Conservation (phyloP, 2,797 vertebrate species). For the Bovichtus diacanthus region DNA sequence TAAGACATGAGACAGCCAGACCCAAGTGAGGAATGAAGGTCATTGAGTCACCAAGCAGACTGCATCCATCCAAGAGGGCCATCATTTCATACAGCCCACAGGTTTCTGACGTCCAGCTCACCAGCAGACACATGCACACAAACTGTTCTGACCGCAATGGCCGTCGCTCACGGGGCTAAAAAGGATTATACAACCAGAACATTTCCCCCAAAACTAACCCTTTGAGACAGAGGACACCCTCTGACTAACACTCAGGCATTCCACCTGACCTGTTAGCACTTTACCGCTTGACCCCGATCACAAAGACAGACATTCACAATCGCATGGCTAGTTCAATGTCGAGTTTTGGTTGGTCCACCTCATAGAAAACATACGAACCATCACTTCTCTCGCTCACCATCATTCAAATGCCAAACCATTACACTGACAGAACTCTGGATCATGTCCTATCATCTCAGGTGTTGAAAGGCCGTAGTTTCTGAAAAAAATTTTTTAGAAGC, state of each 20-base stretch:
- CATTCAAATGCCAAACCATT: conserved; percentile 82
- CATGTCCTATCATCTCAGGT: conserved; percentile 68
- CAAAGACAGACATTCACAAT: conserved; percentile 51
- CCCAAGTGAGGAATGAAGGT: conserved; percentile 84
- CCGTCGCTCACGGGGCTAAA: conserved; percentile 38
- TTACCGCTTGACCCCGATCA: conserved; percentile 54
- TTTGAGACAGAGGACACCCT: conserved; percentile 49
- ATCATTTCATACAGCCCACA: conserved; percentile 69
- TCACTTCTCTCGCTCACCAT: conserved; percentile 73
- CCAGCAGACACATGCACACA: conserved; percentile 31
- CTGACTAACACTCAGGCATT: conserved; percentile 54
- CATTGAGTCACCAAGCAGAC: conserved; percentile 81
- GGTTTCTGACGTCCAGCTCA: conserved; percentile 47
- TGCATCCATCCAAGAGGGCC: conserved; percentile 75
- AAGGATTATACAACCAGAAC: conserved; percentile 48
- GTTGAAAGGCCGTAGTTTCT: conserved; percentile 36
- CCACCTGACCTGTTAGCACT: conserved; percentile 59
- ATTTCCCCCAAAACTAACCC: conserved; percentile 48
- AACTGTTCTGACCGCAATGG: conserved; percentile 37
- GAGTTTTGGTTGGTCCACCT: conserved; percentile 56
- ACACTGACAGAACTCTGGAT: conserved; percentile 85
- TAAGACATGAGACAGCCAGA: conserved; percentile 85
- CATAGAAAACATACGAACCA: conserved; percentile 57
- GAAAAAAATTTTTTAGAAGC: conserved; percentile 17
- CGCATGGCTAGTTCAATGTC: conserved; percentile 65